Percentiles rank a stretch among this genome's conserved stretches.
Evolutionary conservation across 2,113 vertebrate species (phyloP).

Genomic region (Henicopernis longicauda): DNA sequence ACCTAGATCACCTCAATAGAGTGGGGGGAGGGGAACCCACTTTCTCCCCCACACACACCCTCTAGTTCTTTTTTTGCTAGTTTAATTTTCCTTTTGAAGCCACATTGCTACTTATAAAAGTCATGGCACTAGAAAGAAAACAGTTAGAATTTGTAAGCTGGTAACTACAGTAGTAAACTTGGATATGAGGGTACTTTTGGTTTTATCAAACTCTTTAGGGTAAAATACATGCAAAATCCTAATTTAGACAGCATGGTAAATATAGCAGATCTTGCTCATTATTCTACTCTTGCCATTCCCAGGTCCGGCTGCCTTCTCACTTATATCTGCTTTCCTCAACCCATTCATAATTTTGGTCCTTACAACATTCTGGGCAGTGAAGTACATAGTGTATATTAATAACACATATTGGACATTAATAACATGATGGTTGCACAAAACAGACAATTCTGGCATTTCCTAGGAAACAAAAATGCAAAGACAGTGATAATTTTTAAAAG

Average conservation of each 20-base stretch:
- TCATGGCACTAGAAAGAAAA: not conserved
- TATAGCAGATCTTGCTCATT: not conserved
- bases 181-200: not conserved
- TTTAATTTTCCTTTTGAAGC: not conserved
- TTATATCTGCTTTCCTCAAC: not conserved
- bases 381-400: not conserved
- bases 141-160: not conserved
- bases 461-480: not conserved
- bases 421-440: not conserved
- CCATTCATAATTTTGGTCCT: not conserved
- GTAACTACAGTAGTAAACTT: not conserved
- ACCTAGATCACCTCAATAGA: rapidly evolving
- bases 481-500: not conserved
- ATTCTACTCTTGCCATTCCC: not conserved
- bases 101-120: not conserved
- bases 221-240: not conserved
- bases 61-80: not conserved
- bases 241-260: not conserved
- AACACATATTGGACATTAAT: not conserved
- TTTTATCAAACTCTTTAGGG: not conserved
- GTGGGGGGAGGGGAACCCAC: too few relatives aligned
- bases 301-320: not conserved
- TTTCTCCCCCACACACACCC: too few relatives aligned
- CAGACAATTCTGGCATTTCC: not conserved
- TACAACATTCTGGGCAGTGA: not conserved